Evolutionary conservation across 2,797 vertebrate species (phyloP).

Genomic region (Oophaga sylvatica): DNA sequence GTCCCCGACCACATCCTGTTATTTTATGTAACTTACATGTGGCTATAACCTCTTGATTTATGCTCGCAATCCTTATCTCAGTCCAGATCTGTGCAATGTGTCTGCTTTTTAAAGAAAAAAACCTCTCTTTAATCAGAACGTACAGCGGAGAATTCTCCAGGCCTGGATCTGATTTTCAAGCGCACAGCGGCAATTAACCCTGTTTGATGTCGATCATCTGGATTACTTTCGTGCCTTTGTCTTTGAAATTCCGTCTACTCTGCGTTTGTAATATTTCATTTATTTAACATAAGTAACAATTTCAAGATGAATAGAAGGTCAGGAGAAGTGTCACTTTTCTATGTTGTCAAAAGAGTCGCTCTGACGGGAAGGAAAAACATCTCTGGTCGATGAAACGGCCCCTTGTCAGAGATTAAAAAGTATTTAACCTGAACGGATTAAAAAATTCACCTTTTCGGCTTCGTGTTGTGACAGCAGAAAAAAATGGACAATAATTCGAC

Average conservation of each 20-base stretch:
- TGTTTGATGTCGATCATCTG: constrained; percentile 65
- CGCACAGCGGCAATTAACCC: constrained; percentile 65
- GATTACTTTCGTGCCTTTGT: constrained; percentile 63
- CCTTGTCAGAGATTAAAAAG: neutral
- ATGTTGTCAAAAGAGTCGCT: constrained; percentile 25
- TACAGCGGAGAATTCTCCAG: constrained; percentile 67
- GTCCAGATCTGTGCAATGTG: constrained; percentile 71
- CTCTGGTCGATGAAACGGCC: neutral
- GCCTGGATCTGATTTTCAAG: constrained; percentile 65
- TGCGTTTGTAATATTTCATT: constrained; percentile 44
- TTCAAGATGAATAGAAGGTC: constrained; percentile 58
- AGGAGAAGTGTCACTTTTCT: constrained; percentile 30
- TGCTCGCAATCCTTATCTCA: constrained; percentile 70
- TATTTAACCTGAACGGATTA: neutral
- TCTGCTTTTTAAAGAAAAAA: constrained; percentile 62
- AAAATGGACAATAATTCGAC: neutral
- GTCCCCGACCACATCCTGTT: constrained; percentile 71
- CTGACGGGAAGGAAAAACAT: constrained; percentile 3
- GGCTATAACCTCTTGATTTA: constrained; percentile 71
- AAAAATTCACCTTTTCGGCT: neutral
- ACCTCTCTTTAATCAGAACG: constrained; percentile 73
- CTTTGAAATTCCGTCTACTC: constrained; percentile 65
- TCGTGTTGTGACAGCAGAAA: neutral
- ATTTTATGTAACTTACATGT: constrained; percentile 69
- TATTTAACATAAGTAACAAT: constrained; percentile 53